Base-by-base conservation (phyloP, 2,888 invertebrate species). In the Drosophila putrida region DNA sequence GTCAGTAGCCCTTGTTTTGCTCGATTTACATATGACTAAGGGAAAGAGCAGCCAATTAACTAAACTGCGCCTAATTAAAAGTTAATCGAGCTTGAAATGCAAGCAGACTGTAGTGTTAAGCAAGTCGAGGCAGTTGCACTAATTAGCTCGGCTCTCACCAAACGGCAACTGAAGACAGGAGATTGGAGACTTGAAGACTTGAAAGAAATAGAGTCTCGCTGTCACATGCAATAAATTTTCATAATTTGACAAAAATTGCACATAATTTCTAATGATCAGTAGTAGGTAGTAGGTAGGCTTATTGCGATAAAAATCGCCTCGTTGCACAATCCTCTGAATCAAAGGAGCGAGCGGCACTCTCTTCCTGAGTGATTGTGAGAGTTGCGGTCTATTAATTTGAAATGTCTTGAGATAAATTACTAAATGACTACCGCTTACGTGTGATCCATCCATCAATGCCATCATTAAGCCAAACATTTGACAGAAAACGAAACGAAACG, bases 371-470 rank as follows among this genome's bases (percentile, higher is more conserved):
- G 66, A 63, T 70, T 70, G 75, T 60, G 66, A 73, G 69, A 72
- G 67, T 70, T 72, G 64, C 70, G 82, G 88, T 88, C 82, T 89
- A 89, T 89, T 86, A 88, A 89, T 86, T 86, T 85, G 82, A 86
- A 86, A 88, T 78, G 86, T 78, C 76, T 78, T 64, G 78, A 89
- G 83, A 86, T 86, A 86, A 86, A 86, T 89, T 88, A 89, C 86
- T 82, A 86, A 86, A 85, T 80, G 86, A 88, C 86, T 89, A 68
- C 75, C 85, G 86, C 89, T 86, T 89, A 88, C 86, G 86, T 89
- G 88, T 86, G 86, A 86, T 86, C 90, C 86, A 86, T 86, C 86
- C 90, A 86, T 86, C 86, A 86, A 88, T 86, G 86, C 90, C 86
- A 86, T 86, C 86, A 86, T 89, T 89, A 86, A 85, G 85, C 88